Base-by-base conservation (phyloP, 2,888 invertebrate species). In the Dastarcus helophoroides region DNA sequence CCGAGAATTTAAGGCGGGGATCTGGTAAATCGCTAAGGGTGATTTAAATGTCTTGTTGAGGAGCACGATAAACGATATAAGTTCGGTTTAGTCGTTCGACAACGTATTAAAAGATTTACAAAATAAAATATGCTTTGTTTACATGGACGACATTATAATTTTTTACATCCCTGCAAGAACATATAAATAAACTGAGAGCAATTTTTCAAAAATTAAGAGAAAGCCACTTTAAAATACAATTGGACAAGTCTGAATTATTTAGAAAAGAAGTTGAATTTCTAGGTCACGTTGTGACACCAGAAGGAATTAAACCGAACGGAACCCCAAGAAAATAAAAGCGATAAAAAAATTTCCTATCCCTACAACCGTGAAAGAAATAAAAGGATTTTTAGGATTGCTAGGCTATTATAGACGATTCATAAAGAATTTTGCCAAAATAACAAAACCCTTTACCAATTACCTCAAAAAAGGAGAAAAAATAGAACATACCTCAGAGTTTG, bases 61-160 rank as follows among this genome's bases (percentile, higher is more conserved):
- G n/a, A n/a, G n/a, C n/a, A n/a, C n/a, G n/a, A n/a, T n/a, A n/a
- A n/a, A n/a, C n/a, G n/a, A n/a, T n/a, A n/a, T n/a, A n/a, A n/a
- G n/a, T n/a, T n/a, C n/a, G n/a, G n/a, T n/a, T n/a, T n/a, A n/a
- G n/a, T n/a, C n/a, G n/a, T n/a, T n/a, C n/a, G n/a, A n/a, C n/a
- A n/a, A n/a, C n/a, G n/a, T n/a, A n/a, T n/a, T n/a, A n/a, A n/a
- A n/a, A n/a, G n/a, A n/a, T n/a, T n/a, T n/a, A n/a, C n/a, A n/a
- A n/a, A n/a, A n/a, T n/a, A n/a, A n/a, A n/a, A n/a, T n/a, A n/a
- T n/a, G n/a, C n/a, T 35, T 40, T 3, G 39, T 46, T 2, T 49
- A 45, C 22, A 16, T 46, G 13, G 48, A 48, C 27, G 44, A 44
- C n/a, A 43, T 45, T 4, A 37, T 43, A 4, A 29, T 43, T 36